Conservation (phyloP, 53 echinoderm and acorn worm species). For the Mesocentrotus franciscanus region DNA sequence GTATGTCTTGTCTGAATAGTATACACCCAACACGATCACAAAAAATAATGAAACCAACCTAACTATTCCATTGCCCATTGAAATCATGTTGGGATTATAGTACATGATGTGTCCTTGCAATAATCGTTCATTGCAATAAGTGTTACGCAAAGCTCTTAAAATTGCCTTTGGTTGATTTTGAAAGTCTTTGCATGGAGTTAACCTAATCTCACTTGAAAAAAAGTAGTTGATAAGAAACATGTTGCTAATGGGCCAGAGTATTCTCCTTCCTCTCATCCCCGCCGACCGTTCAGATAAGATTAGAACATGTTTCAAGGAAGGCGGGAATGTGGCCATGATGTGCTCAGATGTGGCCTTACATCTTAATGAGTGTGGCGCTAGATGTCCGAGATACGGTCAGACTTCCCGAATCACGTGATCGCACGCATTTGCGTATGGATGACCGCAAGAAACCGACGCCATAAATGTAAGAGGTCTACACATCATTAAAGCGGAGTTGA, state of each 20-base stretch:
- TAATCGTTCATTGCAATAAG: no score
- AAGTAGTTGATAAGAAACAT: background rate
- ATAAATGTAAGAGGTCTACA: background rate
- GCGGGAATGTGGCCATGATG: conserved; percentile 23
- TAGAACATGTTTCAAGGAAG: conserved; percentile 24
- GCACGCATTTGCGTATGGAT: background rate
- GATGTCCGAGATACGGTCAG: background rate
- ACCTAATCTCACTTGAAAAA: background rate
- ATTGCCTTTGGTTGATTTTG: no score
- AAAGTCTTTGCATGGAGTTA: background rate
- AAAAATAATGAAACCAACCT: no score
- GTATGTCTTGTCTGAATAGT: background rate
- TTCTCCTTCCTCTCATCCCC: background rate
- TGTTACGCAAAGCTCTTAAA: no score
- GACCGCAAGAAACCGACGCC: background rate
- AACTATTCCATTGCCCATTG: no score
- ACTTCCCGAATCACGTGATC: background rate
- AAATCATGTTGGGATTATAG: no score
- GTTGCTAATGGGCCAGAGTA: background rate
- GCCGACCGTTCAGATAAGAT: background rate
- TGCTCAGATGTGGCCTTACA: background rate
- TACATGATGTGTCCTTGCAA: no score
- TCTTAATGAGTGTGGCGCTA: background rate
- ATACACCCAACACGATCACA: no score
- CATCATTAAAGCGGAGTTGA: no score